A percentile compares a stretch with the other conserved stretches of the same genome.
phyloP scores from a whole-genome alignment of 2,888 invertebrate genomes.

The Cenopis cana region DNA sequence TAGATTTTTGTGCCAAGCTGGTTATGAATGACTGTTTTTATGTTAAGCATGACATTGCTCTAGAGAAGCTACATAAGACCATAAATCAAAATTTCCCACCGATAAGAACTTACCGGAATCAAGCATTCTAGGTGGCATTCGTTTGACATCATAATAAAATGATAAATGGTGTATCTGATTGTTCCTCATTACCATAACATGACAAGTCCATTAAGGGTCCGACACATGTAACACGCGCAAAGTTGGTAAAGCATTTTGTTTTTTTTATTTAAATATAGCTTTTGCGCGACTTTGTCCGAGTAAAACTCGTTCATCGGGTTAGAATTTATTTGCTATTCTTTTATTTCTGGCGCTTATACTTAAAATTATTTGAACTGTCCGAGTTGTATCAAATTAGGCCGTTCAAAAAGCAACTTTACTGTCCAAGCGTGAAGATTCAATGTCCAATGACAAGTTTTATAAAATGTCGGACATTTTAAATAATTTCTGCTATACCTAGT shows the following conservation, averaged over 20 bases:
- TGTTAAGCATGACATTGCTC: conserved; percentile 30
- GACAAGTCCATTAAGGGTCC: conserved; percentile 81
- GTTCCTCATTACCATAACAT: conserved; percentile 81
- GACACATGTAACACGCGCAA: conserved; percentile 63
- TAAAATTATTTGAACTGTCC: too few relatives aligned
- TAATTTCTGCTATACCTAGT: too few relatives aligned
- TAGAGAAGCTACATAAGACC: conserved; percentile 50
- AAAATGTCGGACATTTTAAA: too few relatives aligned
- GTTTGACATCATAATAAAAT: conserved; percentile 67
- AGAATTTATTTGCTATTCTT: too few relatives aligned
- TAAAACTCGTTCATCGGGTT: too few relatives aligned
- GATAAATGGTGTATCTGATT: conserved; percentile 74
- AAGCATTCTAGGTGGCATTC: conserved; percentile 62
- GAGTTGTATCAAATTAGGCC: too few relatives aligned
- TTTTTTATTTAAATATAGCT: conserved; percentile 42
- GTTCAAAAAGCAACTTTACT: too few relatives aligned
- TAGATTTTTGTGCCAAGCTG: background rate
- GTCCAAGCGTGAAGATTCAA: too few relatives aligned
- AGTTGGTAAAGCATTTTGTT: conserved; percentile 58
- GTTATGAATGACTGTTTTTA: conserved; percentile 23
- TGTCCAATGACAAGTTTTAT: too few relatives aligned
- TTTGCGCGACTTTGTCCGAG: too few relatives aligned
- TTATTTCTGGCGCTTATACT: too few relatives aligned
- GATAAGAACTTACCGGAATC: conserved; percentile 66
- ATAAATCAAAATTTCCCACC: conserved; percentile 71